Evolutionary conservation across 2,888 invertebrate species (phyloP), one percentile per base, ranked within the genome.

Genomic region (Leptopilina myrica): DNA sequence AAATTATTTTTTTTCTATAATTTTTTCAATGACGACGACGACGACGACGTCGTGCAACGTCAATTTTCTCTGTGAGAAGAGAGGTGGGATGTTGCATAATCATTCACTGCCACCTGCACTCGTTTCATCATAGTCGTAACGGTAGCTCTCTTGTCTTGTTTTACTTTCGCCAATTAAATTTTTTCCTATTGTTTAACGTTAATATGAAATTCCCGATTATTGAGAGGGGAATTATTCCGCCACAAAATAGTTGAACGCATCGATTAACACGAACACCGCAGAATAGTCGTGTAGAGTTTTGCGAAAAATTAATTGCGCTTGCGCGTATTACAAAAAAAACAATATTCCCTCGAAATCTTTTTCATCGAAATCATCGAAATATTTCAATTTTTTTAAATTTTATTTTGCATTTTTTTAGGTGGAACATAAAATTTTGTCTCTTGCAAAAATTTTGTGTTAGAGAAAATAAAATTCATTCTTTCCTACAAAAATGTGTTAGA

Each of bases 131-230:
- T 49, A 69, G 69, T 11, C 14, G 11, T 49, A 69, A 69, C 69
- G 20, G 69, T 69, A 49, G 49, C 69, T 69, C 69, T 69, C 69
- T 69, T 69, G 69, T 69, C 69, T 69, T 49, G 69, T 69, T 49
- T 69, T 6, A 73, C 73, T 56, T 73, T 73, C 56, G 33, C 56
- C 73, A 73, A 73, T 73, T 73, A 73, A 73, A 73, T 56, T 53
- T 73, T 56, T 53, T 56, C 26, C 73, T 53, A 73, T 73, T 73
- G 56, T 73, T 73, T 33, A 56, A 73, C n/a, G n/a, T 12, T 56
- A 56, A 73, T 73, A 73, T 73, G 11, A 73, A 56, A 56, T 73
- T 73, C 14, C 33, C 56, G 53, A 73, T 73, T 73, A 73, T 56
- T 73, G 53, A 40, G 56, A 56, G 53, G 5, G 33, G 53, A 12